Evolutionary conservation across 2,888 invertebrate species (phyloP).

Genomic region (Drosophila fungiperda): DNA sequence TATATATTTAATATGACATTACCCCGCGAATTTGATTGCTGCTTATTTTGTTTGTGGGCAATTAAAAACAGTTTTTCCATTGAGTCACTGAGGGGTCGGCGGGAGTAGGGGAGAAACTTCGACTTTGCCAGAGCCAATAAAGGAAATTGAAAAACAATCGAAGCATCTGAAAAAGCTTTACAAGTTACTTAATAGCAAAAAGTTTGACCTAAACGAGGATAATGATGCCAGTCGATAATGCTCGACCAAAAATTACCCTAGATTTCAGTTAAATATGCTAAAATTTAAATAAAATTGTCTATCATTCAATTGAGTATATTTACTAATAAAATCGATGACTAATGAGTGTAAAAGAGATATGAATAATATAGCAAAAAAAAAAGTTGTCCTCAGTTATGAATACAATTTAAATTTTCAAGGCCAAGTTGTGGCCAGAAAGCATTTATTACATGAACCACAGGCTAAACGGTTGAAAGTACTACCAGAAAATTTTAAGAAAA

Average conservation of each 20-base stretch:
- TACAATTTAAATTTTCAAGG: not conserved
- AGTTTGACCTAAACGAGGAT: not conserved
- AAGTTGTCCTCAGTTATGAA: not conserved
- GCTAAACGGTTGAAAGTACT: conserved; percentile 6
- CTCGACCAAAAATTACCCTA: not conserved
- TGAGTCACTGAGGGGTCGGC: not conserved
- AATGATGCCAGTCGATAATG: not conserved
- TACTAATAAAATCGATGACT: not conserved
- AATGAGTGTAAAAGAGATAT: not conserved
- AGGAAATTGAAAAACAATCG: conserved; percentile 37
- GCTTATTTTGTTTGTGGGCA: conserved; percentile 14
- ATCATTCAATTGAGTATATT: not conserved
- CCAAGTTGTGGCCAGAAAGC: not conserved
- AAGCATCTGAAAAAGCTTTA: conserved; percentile 6
- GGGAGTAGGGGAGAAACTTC: not conserved
- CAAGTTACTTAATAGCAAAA: not conserved
- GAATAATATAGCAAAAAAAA: not conserved
- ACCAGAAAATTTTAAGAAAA: conserved; percentile 11
- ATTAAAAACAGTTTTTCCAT: conserved; percentile 11
- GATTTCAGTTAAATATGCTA: not conserved
- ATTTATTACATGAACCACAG: not conserved
- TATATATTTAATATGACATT: conserved; percentile 17
- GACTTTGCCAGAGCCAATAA: not conserved
- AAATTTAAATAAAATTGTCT: not conserved
- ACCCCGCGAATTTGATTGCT: conserved; percentile 5